Percentiles rank a stretch among this genome's conserved stretches.
phyloP scores from a whole-genome alignment of 2,888 invertebrate species.

The Orthosia gothica region DNA sequence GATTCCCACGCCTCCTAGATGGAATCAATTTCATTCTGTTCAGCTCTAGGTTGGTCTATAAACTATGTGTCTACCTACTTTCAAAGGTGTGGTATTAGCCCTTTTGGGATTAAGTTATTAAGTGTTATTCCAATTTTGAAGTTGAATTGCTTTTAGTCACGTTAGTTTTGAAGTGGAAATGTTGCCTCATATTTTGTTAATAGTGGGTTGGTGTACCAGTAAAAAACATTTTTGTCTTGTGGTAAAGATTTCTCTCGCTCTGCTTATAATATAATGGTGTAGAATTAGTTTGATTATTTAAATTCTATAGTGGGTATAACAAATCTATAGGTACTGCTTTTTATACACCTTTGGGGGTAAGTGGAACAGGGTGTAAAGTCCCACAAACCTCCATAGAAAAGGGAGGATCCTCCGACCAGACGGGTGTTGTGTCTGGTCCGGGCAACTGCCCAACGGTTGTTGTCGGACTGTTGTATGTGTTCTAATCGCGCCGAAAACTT shows the following conservation, averaged over 20 bases:
- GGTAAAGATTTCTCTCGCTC: not conserved
- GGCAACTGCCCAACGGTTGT: no score
- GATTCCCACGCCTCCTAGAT: slow-evolving; percentile 55
- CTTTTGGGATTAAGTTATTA: slow-evolving; percentile 27
- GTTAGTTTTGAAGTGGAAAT: slow-evolving; percentile 1
- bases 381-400: no score
- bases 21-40: slow-evolving; percentile 44
- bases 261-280: not conserved
- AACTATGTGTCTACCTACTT: slow-evolving; percentile 24
- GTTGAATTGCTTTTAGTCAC: slow-evolving; percentile 30
- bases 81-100: slow-evolving; percentile 25
- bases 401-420: no score
- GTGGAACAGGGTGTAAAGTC: no score
- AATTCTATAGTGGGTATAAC: no score
- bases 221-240: not conserved
- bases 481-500: no score
- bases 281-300: no score
- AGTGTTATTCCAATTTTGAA: slow-evolving; percentile 19
- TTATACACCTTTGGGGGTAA: no score
- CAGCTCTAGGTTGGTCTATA: slow-evolving; percentile 15
- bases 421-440: no score
- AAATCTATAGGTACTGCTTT: no score
- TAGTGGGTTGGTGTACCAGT: not conserved
- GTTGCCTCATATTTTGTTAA: not conserved
- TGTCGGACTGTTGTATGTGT: no score